Evolutionary conservation across 2,113 vertebrate species (phyloP), one percentile per base, ranked within the genome.

Genomic region (Casuarius casuarius): DNA sequence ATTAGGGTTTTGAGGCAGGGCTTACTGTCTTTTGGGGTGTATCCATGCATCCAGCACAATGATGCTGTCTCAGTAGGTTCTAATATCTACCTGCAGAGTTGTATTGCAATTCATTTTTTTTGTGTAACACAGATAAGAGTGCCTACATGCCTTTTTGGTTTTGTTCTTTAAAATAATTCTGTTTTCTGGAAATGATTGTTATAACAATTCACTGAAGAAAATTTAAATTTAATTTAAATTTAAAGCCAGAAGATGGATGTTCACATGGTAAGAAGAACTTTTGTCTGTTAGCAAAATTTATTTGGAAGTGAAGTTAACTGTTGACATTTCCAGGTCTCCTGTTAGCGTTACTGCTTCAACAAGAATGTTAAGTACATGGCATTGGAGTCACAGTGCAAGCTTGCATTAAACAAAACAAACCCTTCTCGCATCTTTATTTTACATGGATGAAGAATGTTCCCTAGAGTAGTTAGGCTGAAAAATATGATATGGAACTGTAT

Each of bases 361-460:
- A 81, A 23, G 70, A 81, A 21, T 65, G 20, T 33, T 79, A 75
- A 78, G n/a, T 58, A 33, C 23, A 6, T 83, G 61, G 26, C 56
- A 25, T 13, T 89, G 52, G 61, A 75, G 38, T 56, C 12, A 26
- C 4, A 9, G 17, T 46, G 8, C 65, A 67, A n/a, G 61, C 12
- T 65, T 3, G 1, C n/a, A 11, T n/a, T 48, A 35, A 68, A 66
- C 35, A 65, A 93, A 86, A 66, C 33, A 12, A 78, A 84, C 26
- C 20, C 31, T 66, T 73, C 38, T 63, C 1, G 0, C 17, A 10
- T 83, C 52, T 91, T 92, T 54, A 54, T 73, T 79, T 44, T 85
- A 12, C 5, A 1, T 1, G 1, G 5, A 2, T 23, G 42, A 54
- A 73, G 89, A 51, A 52, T 0, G 0, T 35, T 78, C 61, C 48